Percentiles rank a stretch among this genome's conserved stretches.
Evolutionary conservation across 2,888 invertebrate species (phyloP).

Genomic region (Brachylomia viminalis): DNA sequence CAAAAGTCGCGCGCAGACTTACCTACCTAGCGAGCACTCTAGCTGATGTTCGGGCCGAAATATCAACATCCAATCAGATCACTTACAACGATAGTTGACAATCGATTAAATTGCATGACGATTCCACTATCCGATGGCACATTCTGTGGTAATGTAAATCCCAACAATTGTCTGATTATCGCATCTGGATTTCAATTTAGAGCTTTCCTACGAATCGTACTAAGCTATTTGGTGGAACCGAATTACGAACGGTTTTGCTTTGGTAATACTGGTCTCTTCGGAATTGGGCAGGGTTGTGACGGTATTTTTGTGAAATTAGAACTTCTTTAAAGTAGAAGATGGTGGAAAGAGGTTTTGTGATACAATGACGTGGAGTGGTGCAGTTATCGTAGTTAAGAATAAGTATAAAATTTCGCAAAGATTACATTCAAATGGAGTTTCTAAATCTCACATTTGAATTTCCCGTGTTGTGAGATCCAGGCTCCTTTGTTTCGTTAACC

Average conservation of each 20-base stretch:
- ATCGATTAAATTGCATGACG: background rate
- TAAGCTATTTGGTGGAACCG: constrained; percentile 28
- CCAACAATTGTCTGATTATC: constrained; percentile 17
- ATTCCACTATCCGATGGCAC: background rate
- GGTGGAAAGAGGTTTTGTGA: constrained; percentile 7
- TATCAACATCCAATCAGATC: background rate
- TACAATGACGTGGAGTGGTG: background rate
- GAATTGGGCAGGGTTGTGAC: constrained; percentile 4
- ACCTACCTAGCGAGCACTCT: no score
- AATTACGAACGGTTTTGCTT: constrained; percentile 38
- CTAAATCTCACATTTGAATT: no score
- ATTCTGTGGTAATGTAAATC: background rate
- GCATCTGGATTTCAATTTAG: constrained; percentile 41
- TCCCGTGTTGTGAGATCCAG: no score
- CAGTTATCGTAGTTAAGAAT: no score
- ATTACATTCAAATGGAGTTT: no score
- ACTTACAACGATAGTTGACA: no score
- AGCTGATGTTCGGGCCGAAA: background rate
- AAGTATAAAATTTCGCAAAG: no score
- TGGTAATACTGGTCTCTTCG: background rate
- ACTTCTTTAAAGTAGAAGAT: background rate
- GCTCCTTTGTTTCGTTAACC: no score
- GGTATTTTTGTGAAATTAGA: constrained; percentile 13
- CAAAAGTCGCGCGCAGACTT: no score
- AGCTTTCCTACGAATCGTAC: background rate